Conservation (phyloP, 2,888 invertebrate species). For the Protonemura montana region DNA sequence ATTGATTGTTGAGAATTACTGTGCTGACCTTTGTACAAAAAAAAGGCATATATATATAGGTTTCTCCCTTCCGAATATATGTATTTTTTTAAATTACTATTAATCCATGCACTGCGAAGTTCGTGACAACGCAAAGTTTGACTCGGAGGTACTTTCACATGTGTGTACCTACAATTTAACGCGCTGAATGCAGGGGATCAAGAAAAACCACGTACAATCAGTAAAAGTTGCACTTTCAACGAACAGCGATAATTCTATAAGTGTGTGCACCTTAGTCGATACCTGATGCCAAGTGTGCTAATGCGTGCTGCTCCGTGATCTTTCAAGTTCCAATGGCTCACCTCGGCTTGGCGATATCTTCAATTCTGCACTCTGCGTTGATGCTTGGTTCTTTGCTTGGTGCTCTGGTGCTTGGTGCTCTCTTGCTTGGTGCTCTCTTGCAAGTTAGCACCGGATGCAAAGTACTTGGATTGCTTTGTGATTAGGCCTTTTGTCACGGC, state of each 20-base stretch:
- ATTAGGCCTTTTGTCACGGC: slow-evolving; percentile 34
- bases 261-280: background rate
- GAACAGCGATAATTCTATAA: background rate
- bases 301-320: background rate
- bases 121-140: background rate
- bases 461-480: background rate
- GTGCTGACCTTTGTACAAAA: background rate
- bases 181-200: background rate
- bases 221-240: background rate
- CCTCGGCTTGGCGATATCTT: too few species aligned
- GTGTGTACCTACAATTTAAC: background rate
- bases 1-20: slow-evolving; percentile 7
- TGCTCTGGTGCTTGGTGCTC: too few species aligned
- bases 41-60: too few species aligned
- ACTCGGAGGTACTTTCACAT: background rate
- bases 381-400: too few species aligned
- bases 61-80: background rate
- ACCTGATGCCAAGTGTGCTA: background rate
- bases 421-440: background rate
- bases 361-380: too few species aligned
- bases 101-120: background rate
- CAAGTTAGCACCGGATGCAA: background rate
- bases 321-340: background rate
- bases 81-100: background rate
- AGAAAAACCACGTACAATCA: background rate